These are phyloP conservation scores for Chloroceryle aenea DNA, from an alignment of 2,113 vertebrate species.

Conservation along the genomic window DNA sequence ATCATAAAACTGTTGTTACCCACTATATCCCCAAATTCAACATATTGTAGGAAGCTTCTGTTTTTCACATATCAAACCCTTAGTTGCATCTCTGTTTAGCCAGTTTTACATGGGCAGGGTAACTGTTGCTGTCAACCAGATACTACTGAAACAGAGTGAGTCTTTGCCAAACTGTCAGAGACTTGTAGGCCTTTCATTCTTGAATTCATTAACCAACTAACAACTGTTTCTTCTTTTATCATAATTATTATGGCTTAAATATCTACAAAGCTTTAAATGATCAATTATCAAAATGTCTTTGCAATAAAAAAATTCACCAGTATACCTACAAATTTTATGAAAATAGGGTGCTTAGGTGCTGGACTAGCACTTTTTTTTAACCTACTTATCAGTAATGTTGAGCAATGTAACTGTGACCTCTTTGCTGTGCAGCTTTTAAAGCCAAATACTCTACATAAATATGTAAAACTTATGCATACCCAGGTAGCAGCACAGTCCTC, in stretches of 20 bases:
- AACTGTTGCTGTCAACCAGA: not conserved
- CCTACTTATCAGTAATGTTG: not conserved
- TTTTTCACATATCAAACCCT: not conserved
- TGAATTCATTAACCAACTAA: not conserved
- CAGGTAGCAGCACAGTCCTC: not conserved
- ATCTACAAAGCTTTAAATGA: not conserved
- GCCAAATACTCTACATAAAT: not conserved
- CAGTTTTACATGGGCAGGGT: not conserved
- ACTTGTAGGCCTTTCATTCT: not conserved
- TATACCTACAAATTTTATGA: not conserved
- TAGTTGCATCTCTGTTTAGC: not conserved
- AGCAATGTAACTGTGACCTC: not conserved
- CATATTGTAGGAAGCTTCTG: not conserved
- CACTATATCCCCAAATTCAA: not conserved
- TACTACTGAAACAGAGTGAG: not conserved
- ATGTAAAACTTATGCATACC: not conserved
- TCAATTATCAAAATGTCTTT: not conserved
- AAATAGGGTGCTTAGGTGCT: not conserved
- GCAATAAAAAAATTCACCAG: not conserved
- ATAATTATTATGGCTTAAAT: not conserved
- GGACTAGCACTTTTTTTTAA: not conserved
- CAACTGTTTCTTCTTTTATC: not conserved
- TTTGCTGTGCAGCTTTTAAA: not conserved
- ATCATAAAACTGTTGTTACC: not conserved
- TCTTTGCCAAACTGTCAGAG: not conserved